Conservation (phyloP, 2,113 vertebrate species). For the Otus sunia region DNA sequence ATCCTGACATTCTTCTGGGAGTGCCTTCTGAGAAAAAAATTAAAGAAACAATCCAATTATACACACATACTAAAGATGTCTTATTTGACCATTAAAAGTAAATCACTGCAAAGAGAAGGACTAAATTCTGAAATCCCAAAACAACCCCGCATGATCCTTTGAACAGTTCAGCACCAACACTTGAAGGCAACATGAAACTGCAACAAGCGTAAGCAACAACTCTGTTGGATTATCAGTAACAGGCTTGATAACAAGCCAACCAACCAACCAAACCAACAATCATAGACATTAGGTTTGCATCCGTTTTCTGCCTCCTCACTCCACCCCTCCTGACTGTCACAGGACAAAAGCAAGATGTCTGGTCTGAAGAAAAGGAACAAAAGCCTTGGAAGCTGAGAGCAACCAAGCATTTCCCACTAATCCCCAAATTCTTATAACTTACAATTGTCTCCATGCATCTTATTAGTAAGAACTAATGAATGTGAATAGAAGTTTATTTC, state of each 20-base stretch:
- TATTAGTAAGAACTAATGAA: not conserved
- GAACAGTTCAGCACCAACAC: not conserved
- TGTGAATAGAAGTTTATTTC: not conserved
- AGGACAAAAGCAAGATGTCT: not conserved
- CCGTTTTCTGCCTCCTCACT: not conserved
- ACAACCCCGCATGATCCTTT: not conserved
- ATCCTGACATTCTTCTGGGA: not conserved
- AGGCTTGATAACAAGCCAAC: not conserved
- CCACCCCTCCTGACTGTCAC: not conserved
- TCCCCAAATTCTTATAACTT: slow-evolving; percentile 26
- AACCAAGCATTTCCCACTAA: not conserved
- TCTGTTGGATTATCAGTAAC: not conserved
- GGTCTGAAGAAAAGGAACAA: not conserved
- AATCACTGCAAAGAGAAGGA: not conserved
- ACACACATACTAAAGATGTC: not conserved
- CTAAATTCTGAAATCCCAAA: not conserved
- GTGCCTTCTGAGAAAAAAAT: not conserved
- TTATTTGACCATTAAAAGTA: not conserved
- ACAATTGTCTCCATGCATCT: not conserved
- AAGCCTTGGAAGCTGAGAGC: not conserved
- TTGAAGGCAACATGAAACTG: not conserved
- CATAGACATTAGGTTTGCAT: not conserved
- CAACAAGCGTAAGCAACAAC: not conserved
- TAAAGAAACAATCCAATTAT: not conserved
- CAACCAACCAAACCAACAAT: not conserved